phyloP scores from a whole-genome alignment of 23 tunicate species.

The Trididemnum clinides region DNA sequence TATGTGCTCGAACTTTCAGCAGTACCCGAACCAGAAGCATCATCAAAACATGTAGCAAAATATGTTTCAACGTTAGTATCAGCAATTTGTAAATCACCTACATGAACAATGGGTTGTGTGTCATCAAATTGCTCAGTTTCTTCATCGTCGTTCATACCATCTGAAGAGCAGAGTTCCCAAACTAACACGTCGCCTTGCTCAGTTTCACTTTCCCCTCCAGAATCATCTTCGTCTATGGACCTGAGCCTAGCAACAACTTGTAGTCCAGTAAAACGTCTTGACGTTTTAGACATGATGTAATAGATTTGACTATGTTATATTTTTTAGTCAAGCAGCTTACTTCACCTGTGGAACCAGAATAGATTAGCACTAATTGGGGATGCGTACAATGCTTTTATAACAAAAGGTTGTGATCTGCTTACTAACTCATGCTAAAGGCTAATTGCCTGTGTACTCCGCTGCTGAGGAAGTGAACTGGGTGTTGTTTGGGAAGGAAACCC shows the following conservation, averaged over 20 bases:
- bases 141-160: slow-evolving; percentile 29
- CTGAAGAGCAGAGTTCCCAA: slow-evolving; percentile 34
- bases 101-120: slow-evolving; percentile 17
- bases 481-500: background rate
- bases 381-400: slow-evolving; percentile 2
- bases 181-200: slow-evolving; percentile 14
- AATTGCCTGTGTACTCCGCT: no score
- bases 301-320: slow-evolving; percentile 18
- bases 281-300: slow-evolving; percentile 22
- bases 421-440: background rate
- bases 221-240: slow-evolving; percentile 24
- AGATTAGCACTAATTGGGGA: slow-evolving; percentile 9
- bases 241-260: slow-evolving; percentile 8
- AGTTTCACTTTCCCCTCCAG: slow-evolving; percentile 37
- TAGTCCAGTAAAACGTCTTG: slow-evolving; percentile 4
- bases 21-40: slow-evolving; percentile 33
- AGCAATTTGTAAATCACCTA: slow-evolving; percentile 25
- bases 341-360: slow-evolving; percentile 21
- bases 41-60: slow-evolving; percentile 16
- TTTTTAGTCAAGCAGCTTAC: slow-evolving; percentile 13
- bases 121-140: slow-evolving; percentile 13
- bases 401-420: slow-evolving; percentile 5
- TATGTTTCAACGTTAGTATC: slow-evolving; percentile 28
- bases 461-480: slow-evolving; percentile 3
- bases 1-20: slow-evolving; percentile 36